Base-by-base conservation (phyloP, 1,140 invertebrate species). In the Drosophila ananassae region DNA sequence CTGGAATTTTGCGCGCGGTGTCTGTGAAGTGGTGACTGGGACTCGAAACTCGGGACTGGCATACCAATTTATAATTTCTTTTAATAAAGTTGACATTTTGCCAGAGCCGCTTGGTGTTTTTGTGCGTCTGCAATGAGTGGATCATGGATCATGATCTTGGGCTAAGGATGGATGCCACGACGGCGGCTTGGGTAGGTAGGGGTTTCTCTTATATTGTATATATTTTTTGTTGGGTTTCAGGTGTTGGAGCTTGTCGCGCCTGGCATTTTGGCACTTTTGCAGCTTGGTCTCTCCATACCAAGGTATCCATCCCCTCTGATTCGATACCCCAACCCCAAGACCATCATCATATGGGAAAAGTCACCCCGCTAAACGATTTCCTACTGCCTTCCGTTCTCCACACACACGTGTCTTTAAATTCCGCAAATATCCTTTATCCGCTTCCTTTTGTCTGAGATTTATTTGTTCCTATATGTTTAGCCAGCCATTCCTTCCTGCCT, bases 51-150 rank as follows among this genome's bases (percentile, higher is more conserved):
- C 34, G 41, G 60, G 80, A 83, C 79, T 77, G 79, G 79, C 83
- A 89, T 89, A 89, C 83, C 83, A 89, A 89, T 89, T 89, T 89
- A 89, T 89, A 89, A 89, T 89, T 89, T 89, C 83, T 79, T 89
- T 89, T 89, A 89, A 89, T 89, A 89, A 89, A 89, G 83, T 89
- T 89, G 83, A 89, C 84, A 89, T 87, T 87, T 77, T 51, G 64
- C 62, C 82, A 74, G 74, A 41, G 62, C 62, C 50, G 55, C 51
- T 22, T 46, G 41, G 13, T 24, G 34, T 73, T 84, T 79, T 80
- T 79, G 63, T 77, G 41, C 63, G 64, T 81, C 71, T 89, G 67
- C 61, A 12, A 46, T 66, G 66, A 89, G 83, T 89, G 64, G 83
- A 89, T 89, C 83, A 89, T 89, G 82, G 51, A 82, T 75, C 71